Percentiles rank a stretch among this genome's conserved stretches.
Conservation (phyloP, 2,797 vertebrate species). For the Pipistrellus pipistrellus region DNA sequence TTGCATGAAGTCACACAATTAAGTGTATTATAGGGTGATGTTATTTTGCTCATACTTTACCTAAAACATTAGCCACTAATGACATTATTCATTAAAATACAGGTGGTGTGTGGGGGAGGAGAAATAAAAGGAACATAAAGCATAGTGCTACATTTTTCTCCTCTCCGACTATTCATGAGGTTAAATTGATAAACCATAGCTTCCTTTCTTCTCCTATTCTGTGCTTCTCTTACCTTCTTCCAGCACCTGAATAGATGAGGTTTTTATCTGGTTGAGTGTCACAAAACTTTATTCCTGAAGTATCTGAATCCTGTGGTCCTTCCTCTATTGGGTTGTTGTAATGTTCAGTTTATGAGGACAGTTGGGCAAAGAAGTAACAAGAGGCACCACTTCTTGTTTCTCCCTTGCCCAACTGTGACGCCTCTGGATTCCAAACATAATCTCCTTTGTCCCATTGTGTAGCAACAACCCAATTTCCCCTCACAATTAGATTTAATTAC, state of each 20-base stretch:
- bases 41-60: neutral
- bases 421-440: neutral
- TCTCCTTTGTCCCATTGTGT: neutral
- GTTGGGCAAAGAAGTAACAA: neutral
- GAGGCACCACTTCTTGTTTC: neutral
- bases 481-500: neutral
- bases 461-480: neutral
- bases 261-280: neutral
- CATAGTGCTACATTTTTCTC: neutral
- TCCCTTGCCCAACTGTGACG: neutral
- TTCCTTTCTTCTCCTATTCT: neutral
- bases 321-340: neutral
- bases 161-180: no score
- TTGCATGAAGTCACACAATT: neutral
- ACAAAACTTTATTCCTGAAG: neutral
- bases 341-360: neutral
- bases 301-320: neutral
- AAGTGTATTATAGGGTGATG: neutral
- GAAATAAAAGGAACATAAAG: neutral
- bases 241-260: neutral
- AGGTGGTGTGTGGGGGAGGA: neutral
- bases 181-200: neutral
- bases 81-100: conserved; percentile 9
- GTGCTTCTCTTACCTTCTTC: neutral
- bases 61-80: neutral